phyloP scores from a whole-genome alignment of 2,113 vertebrate genomes.

The Prinia subflava region DNA sequence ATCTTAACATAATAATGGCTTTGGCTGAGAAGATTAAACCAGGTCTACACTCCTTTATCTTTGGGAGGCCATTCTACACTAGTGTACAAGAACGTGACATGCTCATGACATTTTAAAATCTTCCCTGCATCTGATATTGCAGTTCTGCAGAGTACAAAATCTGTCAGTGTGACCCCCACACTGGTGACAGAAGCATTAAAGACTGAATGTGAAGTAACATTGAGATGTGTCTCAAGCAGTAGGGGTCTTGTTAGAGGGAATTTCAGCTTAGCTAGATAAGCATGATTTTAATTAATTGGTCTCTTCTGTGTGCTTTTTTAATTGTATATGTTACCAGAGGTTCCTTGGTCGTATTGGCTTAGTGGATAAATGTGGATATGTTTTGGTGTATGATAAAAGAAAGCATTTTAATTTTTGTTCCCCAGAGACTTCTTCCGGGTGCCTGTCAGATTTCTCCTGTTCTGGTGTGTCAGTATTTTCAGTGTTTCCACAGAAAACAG shows the following conservation, averaged over 20 bases:
- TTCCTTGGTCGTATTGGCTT: not conserved
- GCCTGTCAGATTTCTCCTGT: not conserved
- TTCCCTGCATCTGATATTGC: not conserved
- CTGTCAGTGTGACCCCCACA: not conserved
- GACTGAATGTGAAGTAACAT: not conserved
- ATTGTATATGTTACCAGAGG: not conserved
- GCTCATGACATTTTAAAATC: slow-evolving; percentile 86
- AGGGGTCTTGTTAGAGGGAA: not conserved
- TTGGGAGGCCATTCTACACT: slow-evolving; percentile 91
- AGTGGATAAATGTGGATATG: not conserved
- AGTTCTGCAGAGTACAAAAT: not conserved
- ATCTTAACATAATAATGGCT: slow-evolving; percentile 95
- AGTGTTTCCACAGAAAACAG: not conserved
- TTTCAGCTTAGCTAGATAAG: not conserved
- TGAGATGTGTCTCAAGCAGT: not conserved
- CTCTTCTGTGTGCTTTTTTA: slow-evolving; percentile 20
- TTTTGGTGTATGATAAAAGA: not conserved
- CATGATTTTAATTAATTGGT: not conserved
- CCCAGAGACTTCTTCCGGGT: not conserved
- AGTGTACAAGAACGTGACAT: slow-evolving; percentile 92
- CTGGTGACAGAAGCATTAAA: not conserved
- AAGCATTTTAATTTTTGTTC: slow-evolving; percentile 15
- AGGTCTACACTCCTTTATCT: slow-evolving; percentile 93
- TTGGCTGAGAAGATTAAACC: slow-evolving; percentile 95
- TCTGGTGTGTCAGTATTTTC: not conserved